Evolutionary conservation across 1,140 invertebrate genomes (phyloP).

Genomic region (Drosophila willistoni): DNA sequence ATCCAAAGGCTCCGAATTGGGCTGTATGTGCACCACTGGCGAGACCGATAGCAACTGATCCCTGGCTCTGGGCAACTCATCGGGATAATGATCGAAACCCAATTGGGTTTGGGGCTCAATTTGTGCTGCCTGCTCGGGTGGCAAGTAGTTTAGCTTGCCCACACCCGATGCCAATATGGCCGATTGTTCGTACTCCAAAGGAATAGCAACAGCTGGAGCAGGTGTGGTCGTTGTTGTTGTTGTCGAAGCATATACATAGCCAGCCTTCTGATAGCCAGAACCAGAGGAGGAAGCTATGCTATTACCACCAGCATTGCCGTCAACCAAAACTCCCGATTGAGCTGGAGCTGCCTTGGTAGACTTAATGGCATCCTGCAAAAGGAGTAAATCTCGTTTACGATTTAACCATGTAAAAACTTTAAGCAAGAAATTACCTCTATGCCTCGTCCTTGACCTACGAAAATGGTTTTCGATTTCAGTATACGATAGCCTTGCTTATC

Average conservation of each 20-base stretch:
- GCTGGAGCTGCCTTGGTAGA: constrained; percentile 88
- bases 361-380: constrained; percentile 86
- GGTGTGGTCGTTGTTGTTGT: constrained; percentile 68
- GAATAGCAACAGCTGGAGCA: constrained; percentile 9
- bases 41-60: constrained; percentile 43
- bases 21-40: constrained; percentile 58
- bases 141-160: constrained; percentile 73
- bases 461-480: constrained; percentile 91
- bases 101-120: constrained; percentile 65
- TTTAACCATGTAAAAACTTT: background rate
- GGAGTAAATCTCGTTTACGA: background rate
- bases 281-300: constrained; percentile 35
- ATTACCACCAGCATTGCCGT: constrained; percentile 80
- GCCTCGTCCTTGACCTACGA: constrained; percentile 88
- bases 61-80: constrained; percentile 63
- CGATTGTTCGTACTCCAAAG: constrained; percentile 46
- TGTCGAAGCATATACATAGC: constrained; percentile 49
- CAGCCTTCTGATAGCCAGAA: constrained; percentile 40
- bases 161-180: constrained; percentile 62
- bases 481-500: constrained; percentile 91
- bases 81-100: constrained; percentile 80
- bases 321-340: constrained; percentile 86
- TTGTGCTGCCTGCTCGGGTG: constrained; percentile 82
- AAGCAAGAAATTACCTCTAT: constrained; percentile 83
- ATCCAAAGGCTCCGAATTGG: constrained; percentile 56